Evolutionary conservation across 2,113 vertebrate species (phyloP).

Genomic region (Emydura subglobosa): DNA sequence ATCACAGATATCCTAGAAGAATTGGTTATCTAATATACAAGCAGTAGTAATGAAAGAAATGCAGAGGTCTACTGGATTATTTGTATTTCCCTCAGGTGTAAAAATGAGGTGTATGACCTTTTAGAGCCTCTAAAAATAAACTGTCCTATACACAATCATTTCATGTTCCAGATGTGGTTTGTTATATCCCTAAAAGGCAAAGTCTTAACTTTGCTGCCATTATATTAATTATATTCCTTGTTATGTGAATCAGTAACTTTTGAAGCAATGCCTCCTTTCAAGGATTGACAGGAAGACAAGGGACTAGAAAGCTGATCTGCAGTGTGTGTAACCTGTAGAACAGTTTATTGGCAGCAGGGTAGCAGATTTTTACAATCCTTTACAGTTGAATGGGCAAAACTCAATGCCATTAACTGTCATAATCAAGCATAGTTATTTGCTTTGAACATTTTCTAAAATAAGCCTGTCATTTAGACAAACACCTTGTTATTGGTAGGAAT

Average conservation of each 20-base stretch:
- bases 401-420: constrained; percentile 19
- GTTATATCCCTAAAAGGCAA: neutral
- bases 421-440: constrained; percentile 61
- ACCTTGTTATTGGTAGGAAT: constrained; percentile 59
- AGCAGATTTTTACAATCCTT: constrained; percentile 43
- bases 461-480: constrained; percentile 68
- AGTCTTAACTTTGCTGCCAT: neutral
- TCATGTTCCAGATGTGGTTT: neutral
- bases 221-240: neutral
- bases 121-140: neutral
- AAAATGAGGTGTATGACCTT: neutral
- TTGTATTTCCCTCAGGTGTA: neutral
- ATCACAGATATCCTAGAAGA: neutral
- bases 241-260: constrained; percentile 7
- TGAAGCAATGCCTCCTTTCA: neutral
- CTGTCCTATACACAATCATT: accelerated
- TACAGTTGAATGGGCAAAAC: constrained; percentile 67
- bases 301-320: neutral
- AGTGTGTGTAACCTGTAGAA: neutral
- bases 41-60: neutral
- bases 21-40: neutral
- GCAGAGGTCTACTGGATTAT: neutral
- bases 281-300: neutral
- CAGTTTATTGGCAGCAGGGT: neutral
- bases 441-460: constrained; percentile 54